phyloP scores from a whole-genome alignment of 2,888 invertebrate genomes.

The Ichneumoninae sp. region DNA sequence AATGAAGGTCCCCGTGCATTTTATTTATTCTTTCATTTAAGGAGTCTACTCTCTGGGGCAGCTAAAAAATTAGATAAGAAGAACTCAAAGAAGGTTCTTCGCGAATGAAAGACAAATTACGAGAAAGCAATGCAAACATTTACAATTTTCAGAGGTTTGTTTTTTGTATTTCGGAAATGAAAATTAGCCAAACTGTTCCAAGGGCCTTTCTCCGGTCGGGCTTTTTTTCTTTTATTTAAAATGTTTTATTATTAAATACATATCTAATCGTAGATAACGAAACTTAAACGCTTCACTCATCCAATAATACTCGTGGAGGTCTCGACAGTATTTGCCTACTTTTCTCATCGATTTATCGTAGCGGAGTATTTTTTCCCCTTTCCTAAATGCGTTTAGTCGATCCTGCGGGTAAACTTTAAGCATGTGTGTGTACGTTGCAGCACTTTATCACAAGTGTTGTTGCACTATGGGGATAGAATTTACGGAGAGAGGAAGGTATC shows the following conservation, averaged over 20 bases:
- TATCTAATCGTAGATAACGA: not conserved
- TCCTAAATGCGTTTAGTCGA: not conserved
- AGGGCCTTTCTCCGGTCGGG: not conserved
- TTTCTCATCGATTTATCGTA: not conserved
- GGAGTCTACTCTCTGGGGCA: not conserved
- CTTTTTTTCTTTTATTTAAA: not conserved
- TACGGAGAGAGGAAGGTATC: conserved; percentile 1
- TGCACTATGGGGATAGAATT: conserved; percentile 11
- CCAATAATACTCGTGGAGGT: not conserved
- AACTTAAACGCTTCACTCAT: not conserved
- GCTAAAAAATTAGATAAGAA: not conserved
- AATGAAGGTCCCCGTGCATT: not conserved
- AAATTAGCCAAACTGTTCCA: not conserved
- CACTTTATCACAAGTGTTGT: conserved; percentile 19
- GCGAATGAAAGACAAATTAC: not conserved
- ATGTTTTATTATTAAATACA: not conserved
- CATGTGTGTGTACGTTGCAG: not conserved
- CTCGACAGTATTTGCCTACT: not conserved
- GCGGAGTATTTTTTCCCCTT: conserved; percentile 4
- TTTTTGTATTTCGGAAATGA: not conserved
- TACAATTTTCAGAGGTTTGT: not conserved
- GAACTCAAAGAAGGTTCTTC: not conserved
- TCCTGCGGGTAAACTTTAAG: not conserved
- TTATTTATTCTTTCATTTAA: not conserved
- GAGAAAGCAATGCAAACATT: not conserved